Evolutionary conservation across 1,140 invertebrate species (phyloP).

Genomic region (Zaprionus capensis): DNA sequence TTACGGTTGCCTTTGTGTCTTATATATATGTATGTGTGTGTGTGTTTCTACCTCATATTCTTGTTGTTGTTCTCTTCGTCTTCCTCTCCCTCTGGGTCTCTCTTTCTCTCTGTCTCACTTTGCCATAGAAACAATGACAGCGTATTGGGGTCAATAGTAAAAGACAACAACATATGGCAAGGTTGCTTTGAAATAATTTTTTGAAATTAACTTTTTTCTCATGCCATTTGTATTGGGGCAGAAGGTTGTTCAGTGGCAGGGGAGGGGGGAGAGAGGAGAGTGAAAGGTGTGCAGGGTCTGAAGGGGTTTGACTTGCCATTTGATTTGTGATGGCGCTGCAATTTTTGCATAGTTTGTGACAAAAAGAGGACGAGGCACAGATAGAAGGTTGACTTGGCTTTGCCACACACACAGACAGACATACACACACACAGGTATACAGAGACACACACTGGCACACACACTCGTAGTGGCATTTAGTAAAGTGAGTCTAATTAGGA

Average conservation of each 20-base stretch:
- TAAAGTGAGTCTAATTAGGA: slow-evolving; percentile 80
- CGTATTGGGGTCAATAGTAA: slow-evolving; percentile 77
- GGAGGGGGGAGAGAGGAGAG: neutral
- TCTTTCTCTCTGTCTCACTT: slow-evolving; percentile 31
- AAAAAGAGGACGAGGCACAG: neutral
- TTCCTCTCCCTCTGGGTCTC: neutral
- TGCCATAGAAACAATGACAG: slow-evolving; percentile 72
- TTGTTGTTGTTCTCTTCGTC: slow-evolving; percentile 9
- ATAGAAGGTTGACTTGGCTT: neutral
- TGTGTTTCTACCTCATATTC: slow-evolving; percentile 30
- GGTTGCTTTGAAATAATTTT: slow-evolving; percentile 76
- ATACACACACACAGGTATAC: neutral
- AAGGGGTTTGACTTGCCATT: slow-evolving; percentile 27
- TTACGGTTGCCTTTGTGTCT: slow-evolving; percentile 46
- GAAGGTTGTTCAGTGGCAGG: neutral
- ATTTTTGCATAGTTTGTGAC: slow-evolving; percentile 38
- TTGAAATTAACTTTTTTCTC: slow-evolving; percentile 70
- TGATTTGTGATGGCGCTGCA: slow-evolving; percentile 55
- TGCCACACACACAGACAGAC: neutral
- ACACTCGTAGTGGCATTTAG: slow-evolving; percentile 31
- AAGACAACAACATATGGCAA: slow-evolving; percentile 80
- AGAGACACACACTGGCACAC: slow-evolving; percentile 1
- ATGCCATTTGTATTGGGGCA: slow-evolving; percentile 33
- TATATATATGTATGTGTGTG: neutral
- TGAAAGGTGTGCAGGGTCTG: neutral